Evolutionary conservation across 2,113 vertebrate genomes (phyloP).

Genomic region (Hippopotamus amphibius): DNA sequence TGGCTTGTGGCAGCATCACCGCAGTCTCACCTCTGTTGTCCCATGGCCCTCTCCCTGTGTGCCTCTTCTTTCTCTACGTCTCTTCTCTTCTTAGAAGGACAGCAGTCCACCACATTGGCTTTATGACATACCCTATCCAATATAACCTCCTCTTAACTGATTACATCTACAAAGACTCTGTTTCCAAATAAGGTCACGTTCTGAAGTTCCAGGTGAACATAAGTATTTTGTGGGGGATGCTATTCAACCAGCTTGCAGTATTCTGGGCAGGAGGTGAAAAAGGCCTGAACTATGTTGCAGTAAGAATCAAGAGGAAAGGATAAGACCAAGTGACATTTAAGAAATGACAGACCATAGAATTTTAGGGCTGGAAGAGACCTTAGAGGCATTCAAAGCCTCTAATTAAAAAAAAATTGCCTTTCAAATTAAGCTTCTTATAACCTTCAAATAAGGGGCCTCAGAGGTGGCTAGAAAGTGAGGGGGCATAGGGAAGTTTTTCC

Average conservation of each 20-base stretch:
- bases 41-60: neutral
- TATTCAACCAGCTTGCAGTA: neutral
- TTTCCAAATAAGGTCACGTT: neutral
- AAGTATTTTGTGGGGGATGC: neutral
- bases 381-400: neutral
- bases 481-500: neutral
- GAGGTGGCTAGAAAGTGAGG: neutral
- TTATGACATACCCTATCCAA: neutral
- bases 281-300: neutral
- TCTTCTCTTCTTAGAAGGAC: neutral
- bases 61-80: neutral
- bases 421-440: constrained; percentile 1
- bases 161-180: neutral
- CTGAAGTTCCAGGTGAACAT: neutral
- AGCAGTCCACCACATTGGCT: neutral
- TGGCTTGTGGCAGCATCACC: neutral
- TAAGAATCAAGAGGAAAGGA: neutral
- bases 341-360: constrained; percentile 13
- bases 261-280: neutral
- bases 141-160: neutral
- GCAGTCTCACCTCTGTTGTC: neutral
- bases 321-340: neutral
- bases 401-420: neutral
- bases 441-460: neutral
- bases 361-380: neutral